Evolutionary conservation across 2,113 vertebrate species (phyloP), one percentile per base, ranked within the genome.

Genomic region (Ammodytes marinus): DNA sequence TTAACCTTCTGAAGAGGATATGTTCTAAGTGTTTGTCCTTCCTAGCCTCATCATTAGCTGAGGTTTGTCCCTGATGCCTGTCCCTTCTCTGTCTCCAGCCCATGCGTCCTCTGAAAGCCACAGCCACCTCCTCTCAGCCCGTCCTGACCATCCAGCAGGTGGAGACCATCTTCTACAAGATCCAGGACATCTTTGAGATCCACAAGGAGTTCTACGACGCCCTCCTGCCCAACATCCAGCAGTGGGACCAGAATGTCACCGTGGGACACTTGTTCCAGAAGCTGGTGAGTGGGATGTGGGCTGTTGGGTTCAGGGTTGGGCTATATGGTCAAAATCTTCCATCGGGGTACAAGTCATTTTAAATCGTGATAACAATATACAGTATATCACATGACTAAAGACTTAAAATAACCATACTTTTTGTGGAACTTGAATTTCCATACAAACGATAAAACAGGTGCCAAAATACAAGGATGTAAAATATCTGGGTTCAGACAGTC

Each of bases 231-330:
- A 96, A 96, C 87, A 97, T 99, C 90, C 97, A 98, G 92, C 96
- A 98, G 74, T 99, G 98, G 97, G 97, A 99, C 68, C 97, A 97
- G 92, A 97, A 96, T 13, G 95, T 98, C 86, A 97, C 96, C 6
- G 97, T 99, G 84, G 98, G 98, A 39, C 98, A 99, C 89, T 96
- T 99, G 84, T 99, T 99, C 93, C 97, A 99, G 94, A 99, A 99
- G 87, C 95, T 99, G 97, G 98, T 99, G 92, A 90, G 97, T 88
- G 17, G 81, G 19, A 83, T 4, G 40, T 70, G 8, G 13, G 53
- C 42, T 27, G 27, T 27, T 27, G 27, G 27, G 27, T 27, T 27
- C 27, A 27, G 27, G 27, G 27, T 27, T 2, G 27, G 27, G 27
- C 27, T 27, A 27, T 27, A 27, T 27, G 27, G 27, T 27, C 27